Conservation (phyloP, 2,113 vertebrate species). For the Scomber scombrus region DNA sequence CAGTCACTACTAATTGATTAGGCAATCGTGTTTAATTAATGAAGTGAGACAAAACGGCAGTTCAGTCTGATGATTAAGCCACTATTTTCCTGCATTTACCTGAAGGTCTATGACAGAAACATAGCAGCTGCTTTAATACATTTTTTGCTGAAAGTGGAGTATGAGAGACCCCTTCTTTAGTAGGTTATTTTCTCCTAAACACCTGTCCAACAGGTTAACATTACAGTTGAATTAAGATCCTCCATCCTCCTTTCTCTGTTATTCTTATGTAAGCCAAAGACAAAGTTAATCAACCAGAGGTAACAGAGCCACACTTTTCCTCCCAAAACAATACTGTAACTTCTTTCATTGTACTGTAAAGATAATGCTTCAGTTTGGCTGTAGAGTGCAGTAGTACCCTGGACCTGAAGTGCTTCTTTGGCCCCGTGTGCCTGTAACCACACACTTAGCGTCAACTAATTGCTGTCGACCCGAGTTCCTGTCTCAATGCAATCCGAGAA, state of each 20-base stretch:
- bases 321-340: constrained; percentile 14
- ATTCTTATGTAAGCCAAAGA: constrained; percentile 18
- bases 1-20: too few species aligned
- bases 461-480: constrained; percentile 26
- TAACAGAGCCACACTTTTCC: background rate
- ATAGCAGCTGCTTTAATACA: background rate
- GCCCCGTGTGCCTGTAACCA: background rate
- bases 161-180: too few species aligned
- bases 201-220: background rate
- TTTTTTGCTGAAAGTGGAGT: too few species aligned
- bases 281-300: background rate
- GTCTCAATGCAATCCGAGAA: constrained; percentile 35
- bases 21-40: too few species aligned
- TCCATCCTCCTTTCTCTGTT: background rate
- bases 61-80: background rate
- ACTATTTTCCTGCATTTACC: background rate
- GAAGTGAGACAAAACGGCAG: too few species aligned
- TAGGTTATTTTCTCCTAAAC: background rate
- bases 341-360: constrained; percentile 38
- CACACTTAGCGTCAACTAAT: constrained; percentile 35
- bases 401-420: constrained; percentile 4
- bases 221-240: background rate
- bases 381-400: background rate
- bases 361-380: background rate
- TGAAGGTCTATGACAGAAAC: background rate